Conservation (phyloP, 2,113 vertebrate genomes). For the Nipponia nippon region DNA sequence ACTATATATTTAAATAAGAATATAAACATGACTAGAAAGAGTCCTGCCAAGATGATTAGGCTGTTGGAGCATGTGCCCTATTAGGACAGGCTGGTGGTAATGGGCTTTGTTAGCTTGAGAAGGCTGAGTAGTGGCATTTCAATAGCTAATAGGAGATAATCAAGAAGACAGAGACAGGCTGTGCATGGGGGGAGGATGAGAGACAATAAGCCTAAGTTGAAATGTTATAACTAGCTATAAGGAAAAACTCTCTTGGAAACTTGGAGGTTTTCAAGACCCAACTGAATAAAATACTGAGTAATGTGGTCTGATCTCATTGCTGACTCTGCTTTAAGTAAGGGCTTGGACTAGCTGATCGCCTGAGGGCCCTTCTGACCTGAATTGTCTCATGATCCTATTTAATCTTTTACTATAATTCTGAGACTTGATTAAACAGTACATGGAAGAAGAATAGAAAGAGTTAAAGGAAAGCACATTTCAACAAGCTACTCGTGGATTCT, state of each 20-base stretch:
- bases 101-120: neutral
- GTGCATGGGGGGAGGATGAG: neutral
- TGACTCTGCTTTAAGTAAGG: neutral
- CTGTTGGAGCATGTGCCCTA: neutral
- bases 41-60: neutral
- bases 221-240: neutral
- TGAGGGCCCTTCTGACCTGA: neutral
- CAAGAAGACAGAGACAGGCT: neutral
- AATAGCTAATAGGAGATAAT: neutral
- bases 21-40: neutral
- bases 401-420: neutral
- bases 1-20: neutral
- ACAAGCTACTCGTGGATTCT: neutral
- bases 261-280: neutral
- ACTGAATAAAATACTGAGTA: neutral
- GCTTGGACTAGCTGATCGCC: neutral
- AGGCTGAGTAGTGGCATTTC: neutral
- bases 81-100: neutral
- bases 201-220: neutral
- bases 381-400: neutral
- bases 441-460: neutral
- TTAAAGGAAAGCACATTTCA: neutral
- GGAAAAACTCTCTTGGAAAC: neutral
- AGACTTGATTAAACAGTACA: neutral
- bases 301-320: neutral